Base-by-base conservation (phyloP, 2,113 vertebrate genomes). In the Phrynosoma blainvillii region DNA sequence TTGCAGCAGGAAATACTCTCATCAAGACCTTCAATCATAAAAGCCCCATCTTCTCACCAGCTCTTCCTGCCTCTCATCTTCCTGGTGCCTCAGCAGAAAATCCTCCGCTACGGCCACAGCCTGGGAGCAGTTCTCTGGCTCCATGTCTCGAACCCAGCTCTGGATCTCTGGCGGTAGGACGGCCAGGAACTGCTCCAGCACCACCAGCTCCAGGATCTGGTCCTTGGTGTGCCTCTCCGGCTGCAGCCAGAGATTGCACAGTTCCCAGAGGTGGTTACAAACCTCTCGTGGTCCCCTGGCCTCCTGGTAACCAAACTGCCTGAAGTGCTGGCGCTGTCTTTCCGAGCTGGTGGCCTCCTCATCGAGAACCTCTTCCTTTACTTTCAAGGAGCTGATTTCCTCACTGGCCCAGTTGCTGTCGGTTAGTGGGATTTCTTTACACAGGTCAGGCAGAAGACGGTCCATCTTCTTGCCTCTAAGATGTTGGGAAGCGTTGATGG, bases 121-220 rank as follows among this genome's bases (percentile, higher is more conserved):
- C 59, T 83, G 87, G 73, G 42, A 36, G 8, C 87, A 83, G 73
- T 54, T 68, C 40, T 56, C 59, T 0, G 73, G 87, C 13, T 68
- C n/a, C 21, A 77, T 9, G 1, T 68, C 73, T 66, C n/a, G 16
- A 40, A 88, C n/a, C 87, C 80, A 77, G 81, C 9, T 7, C 73
- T 83, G 87, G 40, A 88, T 54, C 30, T 21, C 40, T 2, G 73
- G 1, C 0, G 87, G 80, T 56, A 88, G n/a, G 42, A 83, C 1
- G 0, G 40, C 65, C 80, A 88, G 40, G 80, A 88, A 88, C 65
- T 88, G 87, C 59, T 88, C 87, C 73, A 88, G 42, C 27, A 83
- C 59, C 73, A 88, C 87, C 80, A 83, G 73, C 18, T 83, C 87
- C 4, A 83, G 62, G 3, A 88, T 88, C 62, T 77, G 87, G 42